phyloP scores from a whole-genome alignment of 2,797 vertebrate genomes.

The Lepidocolaptes lacrymiger region DNA sequence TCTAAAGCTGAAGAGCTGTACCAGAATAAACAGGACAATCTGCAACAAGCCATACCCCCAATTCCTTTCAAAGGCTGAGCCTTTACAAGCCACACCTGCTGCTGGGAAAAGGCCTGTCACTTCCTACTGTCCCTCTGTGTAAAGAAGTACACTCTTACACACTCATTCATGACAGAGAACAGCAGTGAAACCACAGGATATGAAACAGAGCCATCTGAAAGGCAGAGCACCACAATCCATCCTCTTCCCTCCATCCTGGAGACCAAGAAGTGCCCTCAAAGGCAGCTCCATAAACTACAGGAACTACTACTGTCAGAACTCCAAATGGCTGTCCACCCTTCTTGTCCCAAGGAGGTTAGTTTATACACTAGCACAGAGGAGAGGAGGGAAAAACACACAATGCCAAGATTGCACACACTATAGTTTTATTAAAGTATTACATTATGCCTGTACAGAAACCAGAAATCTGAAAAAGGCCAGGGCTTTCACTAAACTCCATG shows the following conservation, averaged over 20 bases:
- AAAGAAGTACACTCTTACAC: not conserved
- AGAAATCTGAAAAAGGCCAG: not conserved
- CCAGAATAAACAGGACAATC: not conserved
- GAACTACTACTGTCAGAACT: not conserved
- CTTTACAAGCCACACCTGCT: conserved; percentile 12
- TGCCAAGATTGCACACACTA: not conserved
- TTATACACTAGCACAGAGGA: not conserved
- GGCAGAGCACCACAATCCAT: not conserved
- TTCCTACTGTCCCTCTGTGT: not conserved
- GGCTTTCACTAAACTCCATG: not conserved
- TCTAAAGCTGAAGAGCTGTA: conserved; percentile 37
- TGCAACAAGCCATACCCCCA: not conserved
- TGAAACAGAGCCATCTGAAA: not conserved
- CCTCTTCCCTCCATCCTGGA: not conserved
- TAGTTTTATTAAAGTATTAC: conserved; percentile 11
- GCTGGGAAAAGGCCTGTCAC: not conserved
- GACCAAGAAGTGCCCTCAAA: not conserved
- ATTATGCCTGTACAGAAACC: not conserved
- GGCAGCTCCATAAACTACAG: not conserved
- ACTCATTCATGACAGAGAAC: not conserved
- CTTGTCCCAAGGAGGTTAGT: not conserved
- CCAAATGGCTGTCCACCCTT: not conserved
- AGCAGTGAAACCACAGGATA: not conserved
- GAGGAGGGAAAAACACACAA: not conserved
- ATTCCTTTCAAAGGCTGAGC: not conserved